Conservation (phyloP, 2,888 invertebrate genomes). For the Trypoxylon attenuatum region DNA sequence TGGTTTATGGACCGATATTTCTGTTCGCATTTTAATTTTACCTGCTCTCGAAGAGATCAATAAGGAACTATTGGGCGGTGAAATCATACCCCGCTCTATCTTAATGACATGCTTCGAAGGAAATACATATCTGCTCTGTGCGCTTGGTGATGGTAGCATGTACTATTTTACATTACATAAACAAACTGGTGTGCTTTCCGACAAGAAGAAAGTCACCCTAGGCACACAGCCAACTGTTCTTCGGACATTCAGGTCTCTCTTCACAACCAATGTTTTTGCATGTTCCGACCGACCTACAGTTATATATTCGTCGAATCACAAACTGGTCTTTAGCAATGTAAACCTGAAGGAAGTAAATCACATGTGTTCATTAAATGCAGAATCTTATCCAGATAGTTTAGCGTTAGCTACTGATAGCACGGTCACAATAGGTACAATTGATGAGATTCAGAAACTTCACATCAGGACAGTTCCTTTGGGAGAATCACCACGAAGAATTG, state of each 20-base stretch:
- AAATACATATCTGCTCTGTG: constrained; percentile 91
- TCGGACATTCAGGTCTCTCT: constrained; percentile 90
- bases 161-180: constrained; percentile 94
- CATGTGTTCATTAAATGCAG: constrained; percentile 98
- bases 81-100: constrained; percentile 97
- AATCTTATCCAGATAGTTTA: constrained; percentile 94
- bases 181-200: constrained; percentile 83
- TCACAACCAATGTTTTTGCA: constrained; percentile 97
- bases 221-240: constrained; percentile 98
- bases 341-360: constrained; percentile 96
- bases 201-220: constrained; percentile 95
- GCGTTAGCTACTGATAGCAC: constrained; percentile 92
- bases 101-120: constrained; percentile 96
- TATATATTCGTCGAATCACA: constrained; percentile 99
- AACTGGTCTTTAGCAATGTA: constrained; percentile 98
- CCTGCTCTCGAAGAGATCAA: constrained; percentile 88
- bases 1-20: constrained; percentile 98
- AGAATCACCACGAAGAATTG: constrained; percentile 95
- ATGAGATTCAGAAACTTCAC: constrained; percentile 98
- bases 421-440: constrained; percentile 96
- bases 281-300: constrained; percentile 99
- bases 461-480: constrained; percentile 96
- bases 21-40: constrained; percentile 88
- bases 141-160: constrained; percentile 98
- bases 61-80: constrained; percentile 92